Percentiles rank a stretch among this genome's conserved stretches.
These are phyloP conservation scores for Bactericera cockerelli DNA, from an alignment of 1,140 invertebrate species.

Conservation along the genomic window DNA sequence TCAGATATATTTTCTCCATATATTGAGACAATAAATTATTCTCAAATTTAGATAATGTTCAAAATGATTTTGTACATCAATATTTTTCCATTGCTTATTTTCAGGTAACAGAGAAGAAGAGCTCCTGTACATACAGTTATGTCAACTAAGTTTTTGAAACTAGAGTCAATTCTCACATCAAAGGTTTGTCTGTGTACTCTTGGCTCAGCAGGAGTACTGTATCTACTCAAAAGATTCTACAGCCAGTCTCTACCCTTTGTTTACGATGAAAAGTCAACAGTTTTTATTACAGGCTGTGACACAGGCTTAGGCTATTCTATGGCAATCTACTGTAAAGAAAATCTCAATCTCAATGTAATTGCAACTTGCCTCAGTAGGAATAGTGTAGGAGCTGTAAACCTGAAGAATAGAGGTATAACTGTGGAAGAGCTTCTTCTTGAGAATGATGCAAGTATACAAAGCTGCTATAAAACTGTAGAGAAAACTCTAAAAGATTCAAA, in stretches of 20 bases:
- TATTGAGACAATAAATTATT: too few species aligned
- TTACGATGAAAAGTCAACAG: not conserved
- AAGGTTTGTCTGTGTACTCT: too few species aligned
- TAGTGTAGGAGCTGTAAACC: not conserved
- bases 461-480: not conserved
- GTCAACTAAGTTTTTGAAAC: too few species aligned
- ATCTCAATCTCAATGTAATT: not conserved
- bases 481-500: not conserved
- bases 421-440: not conserved
- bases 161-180: too few species aligned
- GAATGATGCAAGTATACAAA: not conserved
- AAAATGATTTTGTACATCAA: too few species aligned
- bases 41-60: too few species aligned
- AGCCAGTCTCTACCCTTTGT: not conserved
- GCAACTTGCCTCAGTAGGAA: not conserved
- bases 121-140: too few species aligned
- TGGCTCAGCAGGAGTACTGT: too few species aligned
- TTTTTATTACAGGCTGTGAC: slow-evolving; percentile 1
- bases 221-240: too few species aligned
- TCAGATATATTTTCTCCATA: too few species aligned
- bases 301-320: not conserved
- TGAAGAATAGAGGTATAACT: not conserved
- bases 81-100: too few species aligned
- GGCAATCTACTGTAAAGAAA: slow-evolving; percentile 4
- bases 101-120: too few species aligned